Evolutionary conservation across 2,113 vertebrate species (phyloP).

Genomic region (Pangasianodon hypophthalmus): DNA sequence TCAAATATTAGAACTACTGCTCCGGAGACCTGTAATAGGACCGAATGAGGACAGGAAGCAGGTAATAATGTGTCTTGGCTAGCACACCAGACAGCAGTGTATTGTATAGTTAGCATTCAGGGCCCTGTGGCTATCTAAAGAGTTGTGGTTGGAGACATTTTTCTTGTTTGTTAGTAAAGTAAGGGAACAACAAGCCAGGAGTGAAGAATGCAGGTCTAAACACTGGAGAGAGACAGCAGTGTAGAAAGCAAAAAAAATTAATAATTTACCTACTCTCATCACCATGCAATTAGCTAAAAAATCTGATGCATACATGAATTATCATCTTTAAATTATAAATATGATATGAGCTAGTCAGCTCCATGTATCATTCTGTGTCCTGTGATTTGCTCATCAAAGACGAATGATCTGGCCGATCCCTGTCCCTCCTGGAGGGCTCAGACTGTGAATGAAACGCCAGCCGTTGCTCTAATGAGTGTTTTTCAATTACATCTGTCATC

Average conservation of each 20-base stretch:
- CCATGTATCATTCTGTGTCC: conserved; percentile 68
- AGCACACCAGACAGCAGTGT: conserved; percentile 14
- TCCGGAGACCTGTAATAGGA: conserved; percentile 33
- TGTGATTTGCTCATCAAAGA: conserved; percentile 73
- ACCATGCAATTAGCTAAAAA: not conserved
- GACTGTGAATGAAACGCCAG: conserved; percentile 88
- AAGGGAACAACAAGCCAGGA: not conserved
- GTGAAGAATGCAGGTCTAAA: not conserved
- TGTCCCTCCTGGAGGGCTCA: conserved; percentile 77
- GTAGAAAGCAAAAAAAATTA: not conserved
- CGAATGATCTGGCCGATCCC: conserved; percentile 72
- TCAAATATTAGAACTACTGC: conserved; percentile 41
- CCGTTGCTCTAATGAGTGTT: conserved; percentile 97
- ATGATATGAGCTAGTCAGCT: conserved; percentile 20
- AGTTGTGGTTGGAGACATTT: not conserved
- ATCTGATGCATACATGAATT: not conserved
- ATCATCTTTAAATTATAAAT: conserved; percentile 15
- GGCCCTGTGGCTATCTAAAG: conserved; percentile 17
- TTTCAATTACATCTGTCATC: conserved; percentile 99
- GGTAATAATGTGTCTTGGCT: conserved; percentile 32
- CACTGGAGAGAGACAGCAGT: too few relatives aligned
- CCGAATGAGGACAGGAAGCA: conserved; percentile 42
- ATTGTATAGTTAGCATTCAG: conserved; percentile 15
- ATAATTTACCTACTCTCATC: not conserved
- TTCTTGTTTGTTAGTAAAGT: conserved; percentile 12